Conservation (phyloP, 2,797 vertebrate species). For the Numenius phaeopus region DNA sequence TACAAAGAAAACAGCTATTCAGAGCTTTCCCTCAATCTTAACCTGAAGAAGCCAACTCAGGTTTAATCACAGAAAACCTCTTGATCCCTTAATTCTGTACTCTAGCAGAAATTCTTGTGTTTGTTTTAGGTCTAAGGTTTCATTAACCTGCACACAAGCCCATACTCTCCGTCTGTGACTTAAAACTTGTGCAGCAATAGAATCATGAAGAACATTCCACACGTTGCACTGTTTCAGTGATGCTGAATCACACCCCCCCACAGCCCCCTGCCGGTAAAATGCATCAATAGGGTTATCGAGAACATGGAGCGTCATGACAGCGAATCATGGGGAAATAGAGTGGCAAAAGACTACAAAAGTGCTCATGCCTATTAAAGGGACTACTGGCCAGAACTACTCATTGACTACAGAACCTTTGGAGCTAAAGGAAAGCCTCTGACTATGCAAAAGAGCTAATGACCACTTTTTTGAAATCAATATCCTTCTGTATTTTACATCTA, state of each 20-base stretch:
- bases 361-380: background rate
- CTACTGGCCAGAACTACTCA: background rate
- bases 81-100: background rate
- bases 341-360: background rate
- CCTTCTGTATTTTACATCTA: background rate
- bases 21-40: slow-evolving; percentile 38
- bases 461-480: background rate
- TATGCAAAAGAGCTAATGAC: background rate
- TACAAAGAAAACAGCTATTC: slow-evolving; percentile 51
- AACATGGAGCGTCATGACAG: background rate
- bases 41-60: slow-evolving; percentile 5
- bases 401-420: background rate
- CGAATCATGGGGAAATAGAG: background rate
- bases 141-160: background rate
- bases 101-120: background rate
- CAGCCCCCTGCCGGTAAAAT: background rate
- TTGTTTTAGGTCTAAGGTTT: background rate
- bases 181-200: background rate
- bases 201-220: background rate
- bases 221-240: fast-evolving
- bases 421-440: background rate
- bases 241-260: background rate
- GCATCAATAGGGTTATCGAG: background rate
- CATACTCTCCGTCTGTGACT: background rate
- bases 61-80: slow-evolving; percentile 14